Evolutionary conservation across 2,888 invertebrate species (phyloP), one percentile per base, ranked within the genome.

Genomic region (Mesopsocus fuscifrons): DNA sequence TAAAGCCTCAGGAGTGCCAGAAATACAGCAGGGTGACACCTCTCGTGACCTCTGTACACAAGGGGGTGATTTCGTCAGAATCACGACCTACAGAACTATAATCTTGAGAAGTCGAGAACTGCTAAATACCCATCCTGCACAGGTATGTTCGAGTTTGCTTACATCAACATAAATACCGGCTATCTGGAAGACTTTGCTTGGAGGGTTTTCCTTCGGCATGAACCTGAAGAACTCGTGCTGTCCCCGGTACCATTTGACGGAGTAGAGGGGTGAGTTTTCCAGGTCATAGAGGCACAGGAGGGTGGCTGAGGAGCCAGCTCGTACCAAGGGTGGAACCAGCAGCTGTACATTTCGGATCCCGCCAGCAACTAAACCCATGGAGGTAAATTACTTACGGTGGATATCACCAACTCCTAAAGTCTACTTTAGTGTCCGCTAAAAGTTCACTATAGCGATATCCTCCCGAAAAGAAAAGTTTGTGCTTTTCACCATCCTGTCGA

Each of bases 171-270:
- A 47, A 38, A 58, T 49, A 33, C 56, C 56, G 18, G 52, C 48
- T 33, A 52, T 49, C 15, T 51, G 50, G 46, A 58, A 58, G 41
- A 50, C 51, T 47, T 56, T 54, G 16, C 50, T 51, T 9, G 55
- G 52, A 16, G 55, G 56, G 26, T 50, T 49, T 44, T 57, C 56
- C 44, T 53, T 53, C 4, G 58, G 59, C 16, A 55, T 51, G 47
- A 50, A 58, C 34, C 59, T 54, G 50, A 54, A 59, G 49, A 59
- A 58, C 50, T 59, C 59, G 26, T 43, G 42, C 17, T 35, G 43
- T 2, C 48, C 48, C 5, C 48, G 41, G 34, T 48, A 48, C 48
- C 48, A 59, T 48, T 57, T 57, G 48, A 59, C 55, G 23, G 56
- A 51, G 48, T 58, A 59, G n/a, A 59, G 50, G n/a, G 54, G 54